Base-by-base conservation (phyloP, 2,888 invertebrate species). In the Cecidostiba fungosa region DNA sequence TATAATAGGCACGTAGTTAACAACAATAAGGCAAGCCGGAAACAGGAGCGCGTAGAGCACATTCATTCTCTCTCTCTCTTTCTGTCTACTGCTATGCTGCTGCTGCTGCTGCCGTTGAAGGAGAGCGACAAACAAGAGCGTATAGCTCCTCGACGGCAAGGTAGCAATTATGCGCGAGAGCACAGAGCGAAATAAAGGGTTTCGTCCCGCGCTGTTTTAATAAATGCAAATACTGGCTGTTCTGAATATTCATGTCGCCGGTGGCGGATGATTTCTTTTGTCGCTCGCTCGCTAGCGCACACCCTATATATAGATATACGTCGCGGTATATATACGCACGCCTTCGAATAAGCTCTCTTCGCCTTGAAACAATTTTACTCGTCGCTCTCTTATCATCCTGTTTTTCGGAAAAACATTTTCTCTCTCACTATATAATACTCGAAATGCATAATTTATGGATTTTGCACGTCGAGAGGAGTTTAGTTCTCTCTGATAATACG, bases 161-260 rank as follows among this genome's bases (percentile, higher is more conserved):
- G 88, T 89, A 88, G 90, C 89, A 92, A 91, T 92, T 92, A 92
- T 91, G 89, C 90, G 87, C 66, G 77, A 62, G 23, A 32, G 70
- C 70, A 36, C 72, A 66, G 66, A 66, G 86, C 54, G 88, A 87
- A 90, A 90, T 89, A 90, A 90, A 90, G 90, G 90, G 89, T 89
- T 85, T 89, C 89, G 89, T 88, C 87, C 88, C 91, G 91, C 91
- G 91, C 39, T 90, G 90, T 91, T 91, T 91, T 91, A 92, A 92
- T 91, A 91, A 92, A 92, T 91, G 92, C 91, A 91, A 91, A 91
- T 89, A 86, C 87, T 77, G 85, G 82, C 87, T 87, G 85, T 74
- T 85, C 87, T 91, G 92, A 91, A 92, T 92, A 92, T 91, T 92
- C 92, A 92, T 91, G 88, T 80, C 83, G 84, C 82, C 87, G 83